phyloP scores from a whole-genome alignment of 2,888 invertebrate species.

The Dolomedes plantarius region DNA sequence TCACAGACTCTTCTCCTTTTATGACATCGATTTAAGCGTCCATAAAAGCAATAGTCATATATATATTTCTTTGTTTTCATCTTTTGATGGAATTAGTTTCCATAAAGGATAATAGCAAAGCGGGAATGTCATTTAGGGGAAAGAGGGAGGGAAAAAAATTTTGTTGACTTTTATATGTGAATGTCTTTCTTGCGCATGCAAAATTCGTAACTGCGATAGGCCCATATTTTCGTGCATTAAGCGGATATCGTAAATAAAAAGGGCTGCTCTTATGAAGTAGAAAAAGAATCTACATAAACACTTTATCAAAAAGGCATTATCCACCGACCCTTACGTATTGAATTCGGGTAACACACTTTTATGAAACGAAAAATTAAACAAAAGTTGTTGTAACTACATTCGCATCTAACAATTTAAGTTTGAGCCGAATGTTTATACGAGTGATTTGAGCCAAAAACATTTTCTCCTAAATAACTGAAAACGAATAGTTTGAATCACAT shows the following conservation, averaged over 20 bases:
- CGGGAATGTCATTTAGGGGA: not conserved
- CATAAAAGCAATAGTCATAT: conserved; percentile 14
- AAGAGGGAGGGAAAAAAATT: not conserved
- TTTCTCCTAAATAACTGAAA: too few relatives aligned
- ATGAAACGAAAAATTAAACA: too few relatives aligned
- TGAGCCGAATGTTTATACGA: too few relatives aligned
- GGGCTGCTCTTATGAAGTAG: not conserved
- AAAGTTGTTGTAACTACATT: too few relatives aligned
- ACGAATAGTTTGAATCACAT: too few relatives aligned
- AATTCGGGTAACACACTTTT: too few relatives aligned
- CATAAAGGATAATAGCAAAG: conserved; percentile 14
- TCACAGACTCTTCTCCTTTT: not conserved
- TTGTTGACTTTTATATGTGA: not conserved
- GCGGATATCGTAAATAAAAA: not conserved
- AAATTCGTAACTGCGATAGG: not conserved
- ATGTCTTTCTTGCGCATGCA: not conserved
- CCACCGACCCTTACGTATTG: too few relatives aligned
- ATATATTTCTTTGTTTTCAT: conserved; percentile 9
- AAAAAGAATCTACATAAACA: not conserved
- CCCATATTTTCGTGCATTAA: not conserved
- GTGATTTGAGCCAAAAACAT: too few relatives aligned
- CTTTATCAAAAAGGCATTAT: not conserved
- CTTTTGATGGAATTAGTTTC: conserved; percentile 14
- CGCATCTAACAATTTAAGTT: too few relatives aligned
- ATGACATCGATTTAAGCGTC: conserved; percentile 12